These are phyloP conservation scores for Elephantulus edwardii DNA, from an alignment of 2,113 vertebrate genomes.

Conservation along the genomic window DNA sequence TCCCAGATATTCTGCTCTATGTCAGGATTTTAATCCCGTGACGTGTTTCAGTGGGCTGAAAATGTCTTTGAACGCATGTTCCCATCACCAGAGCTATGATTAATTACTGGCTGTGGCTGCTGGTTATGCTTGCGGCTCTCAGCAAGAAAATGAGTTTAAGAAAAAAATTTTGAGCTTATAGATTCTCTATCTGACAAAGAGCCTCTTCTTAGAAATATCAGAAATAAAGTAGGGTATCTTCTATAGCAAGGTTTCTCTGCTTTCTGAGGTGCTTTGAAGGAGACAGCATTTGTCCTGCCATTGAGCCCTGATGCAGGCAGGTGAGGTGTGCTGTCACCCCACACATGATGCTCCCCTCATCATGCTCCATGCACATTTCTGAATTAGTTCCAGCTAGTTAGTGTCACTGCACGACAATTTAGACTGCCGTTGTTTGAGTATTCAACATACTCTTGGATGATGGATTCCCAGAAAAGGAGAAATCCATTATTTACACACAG, in stretches of 20 bases:
- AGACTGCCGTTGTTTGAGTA: conserved; percentile 81
- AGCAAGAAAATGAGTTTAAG: conserved; percentile 67
- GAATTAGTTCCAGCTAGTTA: conserved; percentile 89
- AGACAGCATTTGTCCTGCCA: conserved; percentile 20
- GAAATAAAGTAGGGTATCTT: neutral
- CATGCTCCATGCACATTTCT: conserved; percentile 79
- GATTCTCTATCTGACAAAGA: conserved; percentile 62
- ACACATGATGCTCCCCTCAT: conserved; percentile 74
- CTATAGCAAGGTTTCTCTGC: conserved; percentile 36
- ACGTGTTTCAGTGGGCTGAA: conserved; percentile 70
- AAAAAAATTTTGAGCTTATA: conserved; percentile 67
- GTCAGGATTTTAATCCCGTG: conserved; percentile 67
- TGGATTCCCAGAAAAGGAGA: conserved; percentile 84
- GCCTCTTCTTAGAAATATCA: conserved; percentile 25
- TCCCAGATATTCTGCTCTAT: conserved; percentile 49
- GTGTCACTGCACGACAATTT: conserved; percentile 84
- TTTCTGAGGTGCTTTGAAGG: conserved; percentile 54
- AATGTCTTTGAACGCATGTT: conserved; percentile 68
- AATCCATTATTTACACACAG: conserved; percentile 87
- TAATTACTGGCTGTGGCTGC: conserved; percentile 66
- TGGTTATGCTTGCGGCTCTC: conserved; percentile 70
- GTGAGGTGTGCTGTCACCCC: conserved; percentile 66
- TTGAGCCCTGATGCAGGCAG: conserved; percentile 61
- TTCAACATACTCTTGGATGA: conserved; percentile 82
- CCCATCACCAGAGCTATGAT: conserved; percentile 73